phyloP scores from a whole-genome alignment of 2,113 vertebrate genomes.

The Indicator maculatus region DNA sequence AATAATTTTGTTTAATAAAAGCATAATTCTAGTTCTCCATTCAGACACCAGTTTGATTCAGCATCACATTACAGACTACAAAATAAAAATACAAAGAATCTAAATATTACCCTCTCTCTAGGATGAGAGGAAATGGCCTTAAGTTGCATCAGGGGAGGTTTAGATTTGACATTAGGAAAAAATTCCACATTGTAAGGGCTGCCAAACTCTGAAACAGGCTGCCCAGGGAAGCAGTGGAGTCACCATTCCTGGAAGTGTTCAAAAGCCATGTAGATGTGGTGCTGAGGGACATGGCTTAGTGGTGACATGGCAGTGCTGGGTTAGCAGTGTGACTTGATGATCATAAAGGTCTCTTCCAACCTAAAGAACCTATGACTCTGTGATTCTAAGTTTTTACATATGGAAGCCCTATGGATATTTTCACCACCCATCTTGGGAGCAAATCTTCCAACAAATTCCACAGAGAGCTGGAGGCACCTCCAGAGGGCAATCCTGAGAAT shows the following conservation, averaged over 20 bases:
- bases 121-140: background rate
- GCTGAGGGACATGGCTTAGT: background rate
- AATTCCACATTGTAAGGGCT: background rate
- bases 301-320: background rate
- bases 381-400: too few relatives aligned
- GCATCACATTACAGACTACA: background rate
- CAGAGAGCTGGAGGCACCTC: background rate
- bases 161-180: background rate
- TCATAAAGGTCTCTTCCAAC: background rate
- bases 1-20: background rate
- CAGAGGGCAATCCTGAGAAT: conserved; percentile 20
- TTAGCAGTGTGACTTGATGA: background rate
- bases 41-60: background rate
- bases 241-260: background rate
- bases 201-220: background rate
- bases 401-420: background rate
- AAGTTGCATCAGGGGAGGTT: background rate
- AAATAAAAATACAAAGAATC: background rate
- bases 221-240: background rate
- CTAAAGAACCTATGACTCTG: too few relatives aligned
- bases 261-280: too few relatives aligned
- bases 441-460: background rate
- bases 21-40: background rate
- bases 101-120: background rate
- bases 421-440: background rate